Conservation (phyloP, 2,888 invertebrate genomes). For the Ophion costatus region DNA sequence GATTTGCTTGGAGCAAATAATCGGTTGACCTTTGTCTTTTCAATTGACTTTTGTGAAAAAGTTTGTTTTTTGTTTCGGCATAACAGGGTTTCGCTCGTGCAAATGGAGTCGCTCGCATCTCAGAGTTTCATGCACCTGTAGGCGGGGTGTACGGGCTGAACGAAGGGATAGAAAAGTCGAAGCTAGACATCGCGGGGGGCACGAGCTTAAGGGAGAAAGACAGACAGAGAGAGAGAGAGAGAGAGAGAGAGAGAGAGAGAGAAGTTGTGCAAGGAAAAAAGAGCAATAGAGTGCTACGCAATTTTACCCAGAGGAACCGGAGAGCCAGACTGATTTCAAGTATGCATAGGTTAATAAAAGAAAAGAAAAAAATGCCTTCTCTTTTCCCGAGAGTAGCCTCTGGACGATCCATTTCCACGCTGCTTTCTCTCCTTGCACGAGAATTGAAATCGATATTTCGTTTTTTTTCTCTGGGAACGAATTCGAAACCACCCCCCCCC, state of each 20-base stretch:
- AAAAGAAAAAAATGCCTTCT: constrained; percentile 3
- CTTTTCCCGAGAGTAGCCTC: neutral
- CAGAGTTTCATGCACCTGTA: constrained; percentile 67
- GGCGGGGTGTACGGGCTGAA: constrained; percentile 3
- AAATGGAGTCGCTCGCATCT: constrained; percentile 40
- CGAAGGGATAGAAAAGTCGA: constrained; percentile 17
- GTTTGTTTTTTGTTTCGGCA: neutral
- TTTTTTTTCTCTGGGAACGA: constrained; percentile 24
- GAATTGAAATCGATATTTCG: constrained; percentile 20
- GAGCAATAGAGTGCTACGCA: constrained; percentile 6
- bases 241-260: neutral
- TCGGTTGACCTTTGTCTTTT: neutral
- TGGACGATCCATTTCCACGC: neutral
- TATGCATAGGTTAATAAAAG: constrained; percentile 78
- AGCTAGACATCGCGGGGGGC: neutral
- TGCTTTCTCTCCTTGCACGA: neutral
- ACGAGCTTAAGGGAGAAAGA: neutral
- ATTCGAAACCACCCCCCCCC: neutral
- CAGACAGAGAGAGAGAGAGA: neutral
- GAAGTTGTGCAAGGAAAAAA: neutral
- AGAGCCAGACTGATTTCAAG: constrained; percentile 71
- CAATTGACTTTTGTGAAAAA: neutral
- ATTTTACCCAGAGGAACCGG: constrained; percentile 14
- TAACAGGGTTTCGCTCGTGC: constrained; percentile 1
- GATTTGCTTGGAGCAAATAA: no score